phyloP scores from a whole-genome alignment of 2,888 invertebrate genomes.

The Brachylomia viminalis region DNA sequence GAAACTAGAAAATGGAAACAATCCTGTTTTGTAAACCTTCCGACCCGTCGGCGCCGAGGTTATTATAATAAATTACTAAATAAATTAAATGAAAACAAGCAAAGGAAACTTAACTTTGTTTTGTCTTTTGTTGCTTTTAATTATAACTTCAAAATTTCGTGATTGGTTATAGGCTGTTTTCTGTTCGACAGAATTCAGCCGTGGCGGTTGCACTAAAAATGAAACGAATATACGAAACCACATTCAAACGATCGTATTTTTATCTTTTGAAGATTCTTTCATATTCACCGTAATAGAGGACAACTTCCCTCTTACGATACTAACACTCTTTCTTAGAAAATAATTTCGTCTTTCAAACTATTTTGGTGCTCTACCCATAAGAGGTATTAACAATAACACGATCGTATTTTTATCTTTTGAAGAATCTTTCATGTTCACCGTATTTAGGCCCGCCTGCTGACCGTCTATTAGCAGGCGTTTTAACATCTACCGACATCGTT shows the following conservation, averaged over 20 bases:
- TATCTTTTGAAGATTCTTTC: not conserved
- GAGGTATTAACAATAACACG: too few relatives aligned
- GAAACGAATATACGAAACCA: not conserved
- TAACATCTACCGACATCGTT: not conserved
- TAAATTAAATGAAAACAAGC: conserved; percentile 57
- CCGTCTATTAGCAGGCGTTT: too few relatives aligned
- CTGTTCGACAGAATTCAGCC: not conserved
- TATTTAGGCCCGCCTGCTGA: too few relatives aligned
- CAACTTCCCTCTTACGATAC: not conserved
- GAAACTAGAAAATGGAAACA: conserved; percentile 48
- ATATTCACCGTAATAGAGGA: not conserved
- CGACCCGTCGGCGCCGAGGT: conserved; percentile 34
- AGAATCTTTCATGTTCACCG: too few relatives aligned
- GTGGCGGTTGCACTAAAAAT: not conserved
- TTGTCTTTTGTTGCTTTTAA: conserved; percentile 45
- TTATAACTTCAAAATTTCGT: conserved; percentile 34
- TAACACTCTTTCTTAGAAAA: conserved; percentile 20
- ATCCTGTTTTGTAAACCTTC: conserved; percentile 43
- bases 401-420: too few relatives aligned
- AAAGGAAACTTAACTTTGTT: conserved; percentile 41
- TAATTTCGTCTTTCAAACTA: conserved; percentile 25
- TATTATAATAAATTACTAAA: conserved; percentile 54
- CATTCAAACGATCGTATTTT: not conserved
- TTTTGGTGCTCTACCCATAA: conserved; percentile 19
- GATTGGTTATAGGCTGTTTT: conserved; percentile 41